Evolutionary conservation across 2,113 vertebrate species (phyloP).

Genomic region (Scomber scombrus): DNA sequence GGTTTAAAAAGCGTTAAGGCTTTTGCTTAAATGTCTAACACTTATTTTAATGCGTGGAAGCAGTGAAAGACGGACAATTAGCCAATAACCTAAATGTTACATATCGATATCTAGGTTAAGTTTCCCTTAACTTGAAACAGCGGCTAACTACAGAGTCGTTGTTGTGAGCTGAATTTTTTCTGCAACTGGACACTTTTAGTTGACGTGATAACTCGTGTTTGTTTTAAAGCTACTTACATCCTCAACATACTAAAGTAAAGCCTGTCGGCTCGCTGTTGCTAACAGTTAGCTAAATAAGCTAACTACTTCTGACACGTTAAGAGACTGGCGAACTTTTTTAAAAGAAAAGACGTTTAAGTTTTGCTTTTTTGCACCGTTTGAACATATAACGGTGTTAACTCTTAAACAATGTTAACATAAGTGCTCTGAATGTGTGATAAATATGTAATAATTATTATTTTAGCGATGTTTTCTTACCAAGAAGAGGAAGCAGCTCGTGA

Average conservation of each 20-base stretch:
- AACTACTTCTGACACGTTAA: conserved; percentile 11
- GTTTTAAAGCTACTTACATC: no score
- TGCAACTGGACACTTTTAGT: not conserved
- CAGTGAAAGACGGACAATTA: no score
- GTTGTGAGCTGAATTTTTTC: no score
- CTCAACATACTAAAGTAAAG: no score
- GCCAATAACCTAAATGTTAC: no score
- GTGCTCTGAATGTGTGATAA: rapidly evolving
- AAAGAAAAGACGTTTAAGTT: not conserved
- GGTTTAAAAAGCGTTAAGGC: no score
- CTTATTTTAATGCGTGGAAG: no score
- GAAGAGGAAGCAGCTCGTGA: conserved; percentile 6
- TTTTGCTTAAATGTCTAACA: no score
- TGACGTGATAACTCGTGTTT: no score
- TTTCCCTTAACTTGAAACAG: no score
- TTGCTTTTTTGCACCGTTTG: not conserved
- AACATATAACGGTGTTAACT: rapidly evolving
- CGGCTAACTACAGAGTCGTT: no score
- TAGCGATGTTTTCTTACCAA: conserved; percentile 58
- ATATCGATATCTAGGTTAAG: no score
- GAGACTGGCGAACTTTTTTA: rapidly evolving
- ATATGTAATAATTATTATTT: not conserved
- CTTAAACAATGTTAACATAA: rapidly evolving
- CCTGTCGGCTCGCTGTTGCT: not conserved
- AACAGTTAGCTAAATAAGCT: conserved; percentile 23